Percentiles rank a stretch among this genome's conserved stretches.
Evolutionary conservation across 2,797 vertebrate genomes (phyloP).

Genomic region (Phataginus tricuspis): DNA sequence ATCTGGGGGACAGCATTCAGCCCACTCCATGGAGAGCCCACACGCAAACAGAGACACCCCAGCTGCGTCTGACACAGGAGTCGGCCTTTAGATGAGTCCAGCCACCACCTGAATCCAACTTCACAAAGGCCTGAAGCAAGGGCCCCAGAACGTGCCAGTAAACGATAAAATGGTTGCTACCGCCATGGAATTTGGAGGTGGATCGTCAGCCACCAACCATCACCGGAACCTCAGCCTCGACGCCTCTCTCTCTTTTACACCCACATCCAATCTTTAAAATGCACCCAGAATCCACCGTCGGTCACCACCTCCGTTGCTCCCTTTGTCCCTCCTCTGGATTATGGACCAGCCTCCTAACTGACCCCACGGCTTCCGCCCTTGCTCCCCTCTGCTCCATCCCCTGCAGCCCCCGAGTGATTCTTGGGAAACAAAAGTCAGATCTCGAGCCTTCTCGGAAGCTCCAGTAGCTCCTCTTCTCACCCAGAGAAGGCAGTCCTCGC

Average conservation of each 20-base stretch:
- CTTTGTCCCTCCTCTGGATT: neutral
- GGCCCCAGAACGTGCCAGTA: neutral
- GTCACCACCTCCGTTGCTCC: neutral
- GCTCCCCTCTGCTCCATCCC: neutral
- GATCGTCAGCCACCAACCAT: neutral
- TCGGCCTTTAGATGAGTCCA: neutral
- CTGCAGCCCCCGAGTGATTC: neutral
- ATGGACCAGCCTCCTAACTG: neutral
- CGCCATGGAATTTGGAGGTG: neutral
- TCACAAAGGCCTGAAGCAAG: too few species aligned
- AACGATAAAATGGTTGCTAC: neutral
- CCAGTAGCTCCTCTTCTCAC: neutral
- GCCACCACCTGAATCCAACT: neutral
- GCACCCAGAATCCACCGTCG: neutral
- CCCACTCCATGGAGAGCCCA: neutral
- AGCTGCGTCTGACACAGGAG: neutral
- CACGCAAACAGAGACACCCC: neutral
- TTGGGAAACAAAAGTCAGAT: neutral
- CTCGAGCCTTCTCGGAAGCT: neutral
- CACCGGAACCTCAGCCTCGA: neutral
- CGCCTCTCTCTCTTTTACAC: neutral
- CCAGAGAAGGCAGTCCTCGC: neutral
- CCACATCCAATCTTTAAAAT: neutral
- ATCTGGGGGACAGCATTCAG: neutral
- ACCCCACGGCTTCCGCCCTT: too few species aligned